Percentiles rank a stretch among this genome's conserved stretches.
Evolutionary conservation across 2,888 invertebrate genomes (phyloP).

Genomic region (Pseudolycoriella hygida): DNA sequence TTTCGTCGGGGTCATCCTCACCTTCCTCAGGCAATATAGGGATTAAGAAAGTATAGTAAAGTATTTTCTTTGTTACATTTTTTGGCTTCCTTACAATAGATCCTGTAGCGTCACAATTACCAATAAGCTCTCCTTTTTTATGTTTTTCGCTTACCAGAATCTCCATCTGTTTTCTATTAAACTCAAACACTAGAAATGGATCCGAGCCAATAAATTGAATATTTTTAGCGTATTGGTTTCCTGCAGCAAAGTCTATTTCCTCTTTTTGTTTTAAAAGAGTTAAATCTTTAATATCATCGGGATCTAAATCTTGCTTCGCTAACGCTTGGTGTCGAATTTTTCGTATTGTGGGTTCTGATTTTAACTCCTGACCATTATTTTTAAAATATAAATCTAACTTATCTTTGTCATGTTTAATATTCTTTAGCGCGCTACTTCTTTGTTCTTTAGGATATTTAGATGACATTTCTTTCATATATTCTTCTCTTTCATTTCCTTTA

Average conservation of each 20-base stretch:
- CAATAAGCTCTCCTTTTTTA: background rate
- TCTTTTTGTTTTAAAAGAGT: background rate
- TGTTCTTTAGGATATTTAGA: background rate
- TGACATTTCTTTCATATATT: background rate
- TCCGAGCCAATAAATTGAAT: background rate
- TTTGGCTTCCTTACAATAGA: background rate
- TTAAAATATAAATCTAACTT: background rate
- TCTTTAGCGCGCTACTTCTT: background rate
- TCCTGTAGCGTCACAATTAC: background rate
- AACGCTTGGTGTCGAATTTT: background rate
- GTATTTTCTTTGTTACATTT: background rate
- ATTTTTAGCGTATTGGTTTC: background rate
- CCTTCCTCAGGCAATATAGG: background rate
- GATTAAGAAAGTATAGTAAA: background rate
- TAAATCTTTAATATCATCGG: background rate
- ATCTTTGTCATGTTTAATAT: background rate
- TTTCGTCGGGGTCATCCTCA: background rate
- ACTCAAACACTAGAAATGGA: background rate
- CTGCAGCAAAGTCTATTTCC: background rate
- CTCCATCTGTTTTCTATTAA: background rate
- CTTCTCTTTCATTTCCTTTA: no score
- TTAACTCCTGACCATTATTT: background rate
- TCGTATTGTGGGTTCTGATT: slow-evolving; percentile 1
- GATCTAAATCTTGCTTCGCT: slow-evolving; percentile 1
- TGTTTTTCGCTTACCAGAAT: background rate